phyloP scores from a whole-genome alignment of 2,113 vertebrate genomes.

The Melozone crissalis region DNA sequence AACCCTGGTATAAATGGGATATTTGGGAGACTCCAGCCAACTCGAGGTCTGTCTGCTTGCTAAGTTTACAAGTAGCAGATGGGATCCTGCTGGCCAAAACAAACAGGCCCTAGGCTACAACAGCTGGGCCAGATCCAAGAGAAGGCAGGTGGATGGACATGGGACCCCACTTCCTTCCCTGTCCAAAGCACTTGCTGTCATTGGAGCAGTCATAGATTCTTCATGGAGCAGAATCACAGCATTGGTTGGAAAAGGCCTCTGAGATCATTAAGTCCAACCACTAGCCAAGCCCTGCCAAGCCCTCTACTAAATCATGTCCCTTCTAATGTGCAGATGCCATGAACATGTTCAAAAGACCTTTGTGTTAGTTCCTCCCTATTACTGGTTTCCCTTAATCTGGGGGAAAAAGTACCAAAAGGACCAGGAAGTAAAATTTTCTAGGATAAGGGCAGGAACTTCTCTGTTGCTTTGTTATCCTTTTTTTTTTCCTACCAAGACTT shows the following conservation, averaged over 20 bases:
- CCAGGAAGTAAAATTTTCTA: neutral
- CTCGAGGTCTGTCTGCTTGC: neutral
- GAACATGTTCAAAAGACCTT: neutral
- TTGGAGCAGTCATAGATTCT: neutral
- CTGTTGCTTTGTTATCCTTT: neutral
- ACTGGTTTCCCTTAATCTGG: neutral
- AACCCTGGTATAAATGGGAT: neutral
- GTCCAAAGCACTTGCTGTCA: neutral
- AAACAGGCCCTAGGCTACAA: neutral
- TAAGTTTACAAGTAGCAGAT: neutral
- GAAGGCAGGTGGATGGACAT: neutral
- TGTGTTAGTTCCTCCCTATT: neutral
- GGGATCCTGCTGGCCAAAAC: neutral
- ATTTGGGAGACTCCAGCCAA: neutral
- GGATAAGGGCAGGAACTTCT: neutral
- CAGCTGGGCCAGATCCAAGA: neutral
- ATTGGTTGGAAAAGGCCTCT: neutral
- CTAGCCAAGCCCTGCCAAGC: neutral
- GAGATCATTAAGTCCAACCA: neutral
- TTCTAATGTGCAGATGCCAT: rapidly evolving
- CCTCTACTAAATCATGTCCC: neutral
- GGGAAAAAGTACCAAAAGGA: neutral
- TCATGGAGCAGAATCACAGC: neutral
- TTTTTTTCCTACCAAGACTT: neutral
- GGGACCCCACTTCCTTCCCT: neutral